phyloP scores from a whole-genome alignment of 2,113 vertebrate genomes.

The Tiliqua scincoides region DNA sequence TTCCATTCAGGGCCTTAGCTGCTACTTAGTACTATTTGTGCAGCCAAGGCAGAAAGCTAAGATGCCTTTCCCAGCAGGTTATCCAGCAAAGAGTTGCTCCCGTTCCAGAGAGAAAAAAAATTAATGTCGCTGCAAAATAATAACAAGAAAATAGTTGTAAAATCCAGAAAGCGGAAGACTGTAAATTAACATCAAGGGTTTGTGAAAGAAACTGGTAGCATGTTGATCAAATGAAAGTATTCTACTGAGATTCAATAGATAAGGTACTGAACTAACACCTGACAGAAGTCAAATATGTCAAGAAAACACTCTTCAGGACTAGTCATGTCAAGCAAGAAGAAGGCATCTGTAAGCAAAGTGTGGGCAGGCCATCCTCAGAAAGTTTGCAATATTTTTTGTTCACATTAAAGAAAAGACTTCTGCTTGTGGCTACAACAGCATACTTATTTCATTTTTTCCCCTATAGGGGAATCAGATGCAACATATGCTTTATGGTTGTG shows the following conservation, averaged over 20 bases:
- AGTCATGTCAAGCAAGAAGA: neutral
- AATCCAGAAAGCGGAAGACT: neutral
- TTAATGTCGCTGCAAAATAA: neutral
- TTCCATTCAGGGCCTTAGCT: neutral
- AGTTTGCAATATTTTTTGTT: slow-evolving; percentile 17
- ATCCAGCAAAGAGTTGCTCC: neutral
- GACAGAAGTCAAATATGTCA: slow-evolving; percentile 6
- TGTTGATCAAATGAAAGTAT: neutral
- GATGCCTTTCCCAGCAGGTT: neutral
- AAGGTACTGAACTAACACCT: neutral
- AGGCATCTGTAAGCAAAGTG: neutral
- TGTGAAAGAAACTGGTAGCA: neutral
- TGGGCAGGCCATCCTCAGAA: neutral
- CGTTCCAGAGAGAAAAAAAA: neutral
- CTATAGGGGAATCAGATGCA: neutral
- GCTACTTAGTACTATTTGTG: neutral
- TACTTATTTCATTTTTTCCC: neutral
- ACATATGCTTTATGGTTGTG: neutral
- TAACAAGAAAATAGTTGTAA: neutral
- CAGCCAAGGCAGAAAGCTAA: neutral
- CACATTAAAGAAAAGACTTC: neutral
- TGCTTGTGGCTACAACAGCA: neutral
- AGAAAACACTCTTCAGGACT: neutral
- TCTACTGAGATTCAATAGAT: neutral
- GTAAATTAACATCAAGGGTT: neutral